These are phyloP conservation scores for Telmatochromis brichardi DNA, from an alignment of 2,113 vertebrate genomes.

Conservation along the genomic window DNA sequence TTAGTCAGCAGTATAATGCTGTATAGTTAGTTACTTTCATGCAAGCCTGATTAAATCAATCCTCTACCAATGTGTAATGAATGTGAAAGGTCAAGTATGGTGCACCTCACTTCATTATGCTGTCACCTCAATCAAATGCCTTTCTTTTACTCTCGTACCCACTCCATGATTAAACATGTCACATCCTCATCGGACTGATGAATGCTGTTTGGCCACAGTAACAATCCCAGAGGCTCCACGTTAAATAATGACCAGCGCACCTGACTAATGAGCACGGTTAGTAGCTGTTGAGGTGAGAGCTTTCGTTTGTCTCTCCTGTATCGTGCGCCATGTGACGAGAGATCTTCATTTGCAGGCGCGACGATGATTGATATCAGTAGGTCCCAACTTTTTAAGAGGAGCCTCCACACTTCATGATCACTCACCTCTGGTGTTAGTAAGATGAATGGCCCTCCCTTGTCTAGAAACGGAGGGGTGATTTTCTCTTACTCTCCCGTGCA, in stretches of 20 bases:
- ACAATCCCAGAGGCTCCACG: not conserved
- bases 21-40: not conserved
- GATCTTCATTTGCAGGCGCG: slow-evolving; percentile 24
- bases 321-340: slow-evolving; percentile 17
- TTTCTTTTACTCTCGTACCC: slow-evolving; percentile 6
- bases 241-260: slow-evolving; percentile 35
- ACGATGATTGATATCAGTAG: slow-evolving; percentile 57
- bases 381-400: slow-evolving; percentile 16
- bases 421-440: slow-evolving; percentile 42
- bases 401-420: slow-evolving; percentile 44
- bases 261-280: slow-evolving; percentile 36
- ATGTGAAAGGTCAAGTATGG: slow-evolving; percentile 27
- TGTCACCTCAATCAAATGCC: slow-evolving; percentile 21
- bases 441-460: slow-evolving; percentile 45
- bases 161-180: slow-evolving; percentile 20
- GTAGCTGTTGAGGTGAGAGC: not conserved
- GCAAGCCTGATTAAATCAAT: not conserved
- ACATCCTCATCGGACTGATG: slow-evolving; percentile 21
- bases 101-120: slow-evolving; percentile 25
- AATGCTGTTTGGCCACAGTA: slow-evolving; percentile 6
- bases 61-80: not conserved
- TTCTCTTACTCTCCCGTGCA: slow-evolving; percentile 28
- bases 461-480: slow-evolving; percentile 19
- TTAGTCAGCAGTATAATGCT: not conserved
- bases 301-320: not conserved